Evolutionary conservation across 2,113 vertebrate species (phyloP).

Genomic region (Eira barbara): DNA sequence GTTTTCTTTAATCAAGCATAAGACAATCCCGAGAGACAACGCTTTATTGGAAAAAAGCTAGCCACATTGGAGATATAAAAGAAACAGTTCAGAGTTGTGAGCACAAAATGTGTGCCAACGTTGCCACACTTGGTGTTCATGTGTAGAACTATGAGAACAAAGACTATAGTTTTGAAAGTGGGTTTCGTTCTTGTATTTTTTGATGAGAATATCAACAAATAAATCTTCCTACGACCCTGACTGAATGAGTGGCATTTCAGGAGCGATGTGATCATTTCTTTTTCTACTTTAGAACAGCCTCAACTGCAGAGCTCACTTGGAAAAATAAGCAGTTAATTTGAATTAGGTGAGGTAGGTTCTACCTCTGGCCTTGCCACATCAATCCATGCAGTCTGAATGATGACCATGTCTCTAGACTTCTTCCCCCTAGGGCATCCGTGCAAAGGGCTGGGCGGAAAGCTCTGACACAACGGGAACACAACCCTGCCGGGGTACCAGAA

Average conservation of each 20-base stretch:
- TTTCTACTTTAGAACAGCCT: background rate
- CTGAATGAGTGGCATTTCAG: background rate
- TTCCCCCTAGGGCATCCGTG: background rate
- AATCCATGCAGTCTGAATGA: background rate
- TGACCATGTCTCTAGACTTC: background rate
- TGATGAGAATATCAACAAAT: background rate
- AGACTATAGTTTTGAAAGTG: background rate
- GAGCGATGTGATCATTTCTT: background rate
- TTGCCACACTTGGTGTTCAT: background rate
- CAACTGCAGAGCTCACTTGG: background rate
- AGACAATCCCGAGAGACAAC: background rate
- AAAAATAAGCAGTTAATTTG: background rate
- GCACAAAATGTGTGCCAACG: background rate
- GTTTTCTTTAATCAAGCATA: background rate
- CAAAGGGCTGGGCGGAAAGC: background rate
- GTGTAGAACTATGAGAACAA: background rate
- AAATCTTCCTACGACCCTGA: background rate
- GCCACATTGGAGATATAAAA: background rate
- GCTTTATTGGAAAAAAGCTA: background rate
- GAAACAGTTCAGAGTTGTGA: background rate
- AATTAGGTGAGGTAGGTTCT: background rate
- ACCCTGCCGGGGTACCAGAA: accelerated
- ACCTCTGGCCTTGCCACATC: background rate
- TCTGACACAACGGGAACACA: background rate
- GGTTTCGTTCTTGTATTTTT: background rate